Conservation (phyloP, 2,797 vertebrate species). For the Heterohyrax brucei region DNA sequence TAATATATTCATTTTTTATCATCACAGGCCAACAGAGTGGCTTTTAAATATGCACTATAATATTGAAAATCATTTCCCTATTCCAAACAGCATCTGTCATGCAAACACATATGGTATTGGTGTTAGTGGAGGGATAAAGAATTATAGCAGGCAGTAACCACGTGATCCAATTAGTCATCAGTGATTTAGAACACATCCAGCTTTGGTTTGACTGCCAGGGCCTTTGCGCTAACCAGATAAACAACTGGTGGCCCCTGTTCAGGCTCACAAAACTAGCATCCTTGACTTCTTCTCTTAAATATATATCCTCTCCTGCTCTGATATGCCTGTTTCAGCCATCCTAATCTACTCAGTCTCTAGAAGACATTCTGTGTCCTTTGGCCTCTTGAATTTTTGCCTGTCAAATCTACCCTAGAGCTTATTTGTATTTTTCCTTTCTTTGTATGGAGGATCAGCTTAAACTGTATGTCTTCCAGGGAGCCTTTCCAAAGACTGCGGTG, state of each 20-base stretch:
- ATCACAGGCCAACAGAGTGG: conserved; percentile 46
- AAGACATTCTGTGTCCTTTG: neutral
- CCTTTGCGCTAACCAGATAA: conserved; percentile 64
- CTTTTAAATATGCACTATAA: conserved; percentile 68
- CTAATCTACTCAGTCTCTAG: neutral
- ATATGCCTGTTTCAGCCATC: too few relatives aligned
- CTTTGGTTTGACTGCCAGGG: conserved; percentile 36
- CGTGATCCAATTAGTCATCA: conserved; percentile 49
- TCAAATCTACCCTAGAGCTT: neutral
- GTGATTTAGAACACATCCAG: conserved; percentile 59
- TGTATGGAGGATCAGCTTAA: neutral
- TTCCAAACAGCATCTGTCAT: conserved; percentile 63
- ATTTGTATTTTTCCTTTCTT: accelerated
- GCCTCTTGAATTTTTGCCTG: accelerated
- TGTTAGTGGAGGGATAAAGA: conserved; percentile 72
- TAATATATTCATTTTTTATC: conserved; percentile 66
- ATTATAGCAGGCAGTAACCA: conserved; percentile 28
- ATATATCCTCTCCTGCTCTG: neutral
- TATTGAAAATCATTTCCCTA: conserved; percentile 60
- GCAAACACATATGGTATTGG: conserved; percentile 46
- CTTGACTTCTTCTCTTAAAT: neutral
- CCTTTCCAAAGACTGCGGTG: neutral
- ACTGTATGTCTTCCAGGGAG: neutral
- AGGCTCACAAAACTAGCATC: neutral
- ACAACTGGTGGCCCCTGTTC: neutral